Evolutionary conservation across 2,113 vertebrate genomes (phyloP), one percentile per base, ranked within the genome.

Genomic region (Poeciliopsis prolifica): DNA sequence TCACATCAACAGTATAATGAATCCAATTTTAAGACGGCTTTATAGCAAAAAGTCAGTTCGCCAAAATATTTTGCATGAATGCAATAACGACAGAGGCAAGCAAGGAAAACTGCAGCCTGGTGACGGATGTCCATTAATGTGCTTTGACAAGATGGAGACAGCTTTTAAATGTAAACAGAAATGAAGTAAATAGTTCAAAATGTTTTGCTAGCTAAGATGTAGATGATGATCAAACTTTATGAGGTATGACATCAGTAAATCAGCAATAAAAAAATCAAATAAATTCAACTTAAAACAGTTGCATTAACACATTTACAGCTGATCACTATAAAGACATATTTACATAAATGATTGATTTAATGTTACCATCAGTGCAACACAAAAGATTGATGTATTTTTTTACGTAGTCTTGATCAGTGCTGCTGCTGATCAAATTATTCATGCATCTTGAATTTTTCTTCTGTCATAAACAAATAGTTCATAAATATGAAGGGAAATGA

Each of bases 1-100:
- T 28, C 68, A 85, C 28, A 37, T 78, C 54, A 78, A 33, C 15
- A 35, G 28, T 40, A 66, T 48, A 69, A 73, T 68, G 26, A 82
- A 69, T 69, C 54, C 9, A 66, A 68, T 33, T 72, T 61, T 29
- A 79, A 66, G 61, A 68, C 54, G 66, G 28, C 48, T 63, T 64
- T n/a, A 65, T 58, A 15, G 42, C 13, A 44, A 67, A 67, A 67
- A n/a, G 65, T 67, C 65, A 67, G 17, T 30, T 30, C 81, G 71
- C 24, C 37, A 60, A 66, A 67, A 72, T 26, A 69, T 78, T 29
- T 22, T 3, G 33, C 40, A 68, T 73, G 65, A 79, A 67, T 29
- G 28, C 35, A 61, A n/a, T 13, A 67, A 30, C 62, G 31, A 70
- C 42, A 58, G 70, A 61, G 24, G 42, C 63, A 61, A 65, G 29